Evolutionary conservation across 2,113 vertebrate species (phyloP).

Genomic region (Tragelaphus scriptus): DNA sequence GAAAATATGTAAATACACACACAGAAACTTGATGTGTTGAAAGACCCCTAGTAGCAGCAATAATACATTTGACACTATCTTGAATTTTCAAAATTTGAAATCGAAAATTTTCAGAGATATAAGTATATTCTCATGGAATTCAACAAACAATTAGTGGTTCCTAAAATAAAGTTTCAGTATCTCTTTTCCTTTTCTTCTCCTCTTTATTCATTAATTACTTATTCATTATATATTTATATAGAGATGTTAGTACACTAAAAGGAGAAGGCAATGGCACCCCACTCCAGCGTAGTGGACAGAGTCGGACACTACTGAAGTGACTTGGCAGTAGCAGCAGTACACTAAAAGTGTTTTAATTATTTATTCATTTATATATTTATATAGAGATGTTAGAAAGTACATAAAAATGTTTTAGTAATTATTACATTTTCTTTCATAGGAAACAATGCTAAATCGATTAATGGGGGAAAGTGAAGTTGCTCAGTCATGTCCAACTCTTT

Average conservation of each 20-base stretch:
- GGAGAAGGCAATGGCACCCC: no score
- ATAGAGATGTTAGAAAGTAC: neutral
- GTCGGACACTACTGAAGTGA: no score
- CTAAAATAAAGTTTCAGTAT: neutral
- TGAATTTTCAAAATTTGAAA: neutral
- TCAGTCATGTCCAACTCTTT: no score
- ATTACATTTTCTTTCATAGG: neutral
- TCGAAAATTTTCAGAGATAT: neutral
- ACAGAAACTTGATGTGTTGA: neutral
- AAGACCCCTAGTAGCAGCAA: neutral
- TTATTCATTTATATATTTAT: neutral
- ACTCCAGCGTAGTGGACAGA: no score
- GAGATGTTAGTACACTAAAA: neutral
- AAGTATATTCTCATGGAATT: neutral
- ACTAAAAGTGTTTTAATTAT: neutral
- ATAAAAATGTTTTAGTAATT: neutral
- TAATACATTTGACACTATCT: neutral
- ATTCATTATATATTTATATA: neutral
- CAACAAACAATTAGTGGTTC: neutral
- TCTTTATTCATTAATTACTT: neutral
- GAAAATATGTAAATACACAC: neutral
- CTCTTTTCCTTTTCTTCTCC: neutral
- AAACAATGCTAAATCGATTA: neutral
- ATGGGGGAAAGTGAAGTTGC: neutral
- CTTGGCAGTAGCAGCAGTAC: neutral